These are phyloP conservation scores for Gobio gobio DNA, from an alignment of 2,113 vertebrate genomes.

Conservation along the genomic window DNA sequence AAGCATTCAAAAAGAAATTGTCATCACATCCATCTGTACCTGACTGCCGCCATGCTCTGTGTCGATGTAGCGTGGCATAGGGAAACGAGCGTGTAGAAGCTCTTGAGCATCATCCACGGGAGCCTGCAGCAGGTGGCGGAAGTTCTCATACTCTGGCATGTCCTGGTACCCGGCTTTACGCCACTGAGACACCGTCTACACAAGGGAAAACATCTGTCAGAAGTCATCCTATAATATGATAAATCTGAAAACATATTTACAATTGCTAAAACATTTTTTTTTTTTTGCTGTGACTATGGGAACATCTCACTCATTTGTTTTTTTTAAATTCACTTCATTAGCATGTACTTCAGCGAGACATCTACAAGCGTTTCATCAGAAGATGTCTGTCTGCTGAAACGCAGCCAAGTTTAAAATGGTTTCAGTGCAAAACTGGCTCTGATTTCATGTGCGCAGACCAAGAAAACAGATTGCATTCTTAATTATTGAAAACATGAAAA, in stretches of 20 bases:
- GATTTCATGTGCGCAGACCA: background rate
- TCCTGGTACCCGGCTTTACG: slow-evolving; percentile 96
- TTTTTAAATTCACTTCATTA: slow-evolving; percentile 7
- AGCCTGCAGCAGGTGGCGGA: slow-evolving; percentile 92
- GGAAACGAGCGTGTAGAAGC: slow-evolving; percentile 94
- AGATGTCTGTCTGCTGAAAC: slow-evolving; percentile 11
- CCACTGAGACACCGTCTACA: slow-evolving; percentile 94
- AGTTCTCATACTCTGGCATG: slow-evolving; percentile 95
- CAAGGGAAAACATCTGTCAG: background rate
- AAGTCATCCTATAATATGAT: background rate
- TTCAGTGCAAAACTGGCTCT: background rate
- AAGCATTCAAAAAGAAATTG: too few species aligned
- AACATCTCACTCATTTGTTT: slow-evolving; percentile 1
- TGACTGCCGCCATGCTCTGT: slow-evolving; percentile 97
- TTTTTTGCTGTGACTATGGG: background rate
- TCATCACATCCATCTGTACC: slow-evolving; percentile 68
- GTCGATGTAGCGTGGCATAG: slow-evolving; percentile 96
- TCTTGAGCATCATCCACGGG: slow-evolving; percentile 95
- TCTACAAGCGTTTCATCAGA: slow-evolving; percentile 17
- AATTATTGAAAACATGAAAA: slow-evolving; percentile 24
- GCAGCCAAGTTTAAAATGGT: slow-evolving; percentile 1
- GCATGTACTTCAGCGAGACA: slow-evolving; percentile 7
- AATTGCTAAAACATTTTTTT: background rate
- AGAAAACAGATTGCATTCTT: slow-evolving; percentile 16
- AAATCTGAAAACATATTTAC: background rate